These are phyloP conservation scores for Andrena bucephala DNA, from an alignment of 2,888 invertebrate species.

Conservation along the genomic window DNA sequence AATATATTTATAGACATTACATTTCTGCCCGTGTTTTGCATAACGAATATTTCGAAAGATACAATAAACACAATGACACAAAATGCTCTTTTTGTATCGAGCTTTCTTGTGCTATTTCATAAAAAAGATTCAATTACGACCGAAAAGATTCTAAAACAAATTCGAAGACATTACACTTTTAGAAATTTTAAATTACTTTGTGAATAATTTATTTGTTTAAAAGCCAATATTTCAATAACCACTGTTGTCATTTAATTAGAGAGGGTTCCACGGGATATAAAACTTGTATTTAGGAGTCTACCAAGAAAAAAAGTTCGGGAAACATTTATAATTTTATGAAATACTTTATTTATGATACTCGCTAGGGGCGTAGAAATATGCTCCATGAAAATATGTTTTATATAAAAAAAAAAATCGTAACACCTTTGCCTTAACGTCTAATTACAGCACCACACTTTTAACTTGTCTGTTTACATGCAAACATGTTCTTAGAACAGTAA, in stretches of 20 bases:
- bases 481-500: background rate
- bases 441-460: slow-evolving; percentile 30
- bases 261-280: background rate
- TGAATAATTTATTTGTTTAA: background rate
- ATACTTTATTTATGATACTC: slow-evolving; percentile 22
- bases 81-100: too few relatives aligned
- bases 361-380: slow-evolving; percentile 4
- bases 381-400: slow-evolving; percentile 25
- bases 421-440: slow-evolving; percentile 20
- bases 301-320: background rate
- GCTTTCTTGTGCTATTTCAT: too few relatives aligned
- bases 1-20: too few relatives aligned
- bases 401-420: slow-evolving; percentile 6
- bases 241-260: background rate
- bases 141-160: too few relatives aligned
- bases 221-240: slow-evolving; percentile 4
- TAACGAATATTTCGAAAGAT: too few relatives aligned
- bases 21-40: too few relatives aligned
- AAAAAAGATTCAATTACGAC: too few relatives aligned
- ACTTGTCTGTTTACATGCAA: background rate
- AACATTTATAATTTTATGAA: slow-evolving; percentile 6
- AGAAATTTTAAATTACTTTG: too few relatives aligned
- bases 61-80: too few relatives aligned
- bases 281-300: background rate
- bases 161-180: too few relatives aligned